Conservation (phyloP, 2,113 vertebrate species). For the Bubo blakistoni region DNA sequence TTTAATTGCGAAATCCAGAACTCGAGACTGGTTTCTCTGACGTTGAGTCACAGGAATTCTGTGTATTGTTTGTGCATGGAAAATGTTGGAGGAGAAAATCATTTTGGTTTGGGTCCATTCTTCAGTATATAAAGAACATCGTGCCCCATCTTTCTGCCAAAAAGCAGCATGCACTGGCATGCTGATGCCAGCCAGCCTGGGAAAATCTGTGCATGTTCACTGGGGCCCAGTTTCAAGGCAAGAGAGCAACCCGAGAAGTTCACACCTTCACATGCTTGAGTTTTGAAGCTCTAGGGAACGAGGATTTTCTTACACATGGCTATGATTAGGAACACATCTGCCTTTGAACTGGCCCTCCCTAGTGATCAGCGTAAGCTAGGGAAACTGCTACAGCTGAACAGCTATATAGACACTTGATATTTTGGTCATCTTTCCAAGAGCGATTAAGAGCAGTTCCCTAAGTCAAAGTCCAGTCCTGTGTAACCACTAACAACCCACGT, state of each 20-base stretch:
- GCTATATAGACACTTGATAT: neutral
- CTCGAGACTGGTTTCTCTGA: neutral
- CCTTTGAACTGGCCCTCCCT: neutral
- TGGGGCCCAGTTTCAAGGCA: neutral
- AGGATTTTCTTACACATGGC: neutral
- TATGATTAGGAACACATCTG: neutral
- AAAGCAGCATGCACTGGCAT: neutral
- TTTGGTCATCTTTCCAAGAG: neutral
- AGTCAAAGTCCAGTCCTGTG: neutral
- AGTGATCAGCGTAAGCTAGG: neutral
- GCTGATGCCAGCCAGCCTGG: neutral
- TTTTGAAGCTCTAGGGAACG: neutral
- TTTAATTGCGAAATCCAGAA: neutral
- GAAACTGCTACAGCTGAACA: neutral
- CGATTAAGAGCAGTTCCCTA: neutral
- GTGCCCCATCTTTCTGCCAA: neutral
- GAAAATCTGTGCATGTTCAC: neutral
- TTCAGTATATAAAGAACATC: neutral
- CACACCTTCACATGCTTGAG: fast-evolving
- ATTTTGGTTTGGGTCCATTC: neutral
- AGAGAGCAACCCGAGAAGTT: neutral
- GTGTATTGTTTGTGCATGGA: neutral
- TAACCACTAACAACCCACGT: neutral
- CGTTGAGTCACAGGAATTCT: neutral
- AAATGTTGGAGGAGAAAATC: neutral